These are phyloP conservation scores for Eurytoma californica DNA, from an alignment of 2,888 invertebrate genomes.

Conservation along the genomic window DNA sequence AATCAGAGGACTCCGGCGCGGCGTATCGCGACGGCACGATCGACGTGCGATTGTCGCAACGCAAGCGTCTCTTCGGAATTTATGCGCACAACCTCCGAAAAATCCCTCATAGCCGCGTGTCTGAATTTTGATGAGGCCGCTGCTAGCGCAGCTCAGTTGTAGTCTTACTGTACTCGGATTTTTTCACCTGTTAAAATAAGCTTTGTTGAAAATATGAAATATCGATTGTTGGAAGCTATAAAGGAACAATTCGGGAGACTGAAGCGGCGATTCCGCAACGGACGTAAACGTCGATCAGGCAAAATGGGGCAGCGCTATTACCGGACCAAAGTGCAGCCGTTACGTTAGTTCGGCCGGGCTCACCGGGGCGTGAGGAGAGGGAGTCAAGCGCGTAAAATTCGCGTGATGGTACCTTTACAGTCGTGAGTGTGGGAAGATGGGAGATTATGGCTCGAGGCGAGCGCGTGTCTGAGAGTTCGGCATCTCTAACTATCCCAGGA, in stretches of 20 bases:
- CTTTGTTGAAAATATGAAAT: too few species aligned
- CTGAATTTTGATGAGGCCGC: constrained; percentile 3
- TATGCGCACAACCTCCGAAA: neutral
- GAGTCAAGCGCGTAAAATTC: neutral
- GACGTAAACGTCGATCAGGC: neutral
- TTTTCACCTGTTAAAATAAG: too few species aligned
- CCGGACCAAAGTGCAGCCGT: constrained; percentile 5
- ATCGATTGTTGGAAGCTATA: too few species aligned
- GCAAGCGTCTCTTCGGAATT: neutral
- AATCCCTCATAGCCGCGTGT: neutral
- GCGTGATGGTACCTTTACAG: constrained; percentile 36
- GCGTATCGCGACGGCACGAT: constrained; percentile 11
- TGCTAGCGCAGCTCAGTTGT: too few species aligned
- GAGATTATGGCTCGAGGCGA: neutral
- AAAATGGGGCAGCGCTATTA: constrained; percentile 15
- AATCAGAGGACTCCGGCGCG: constrained; percentile 31
- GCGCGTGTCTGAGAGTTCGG: constrained; percentile 25
- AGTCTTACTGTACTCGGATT: too few species aligned
- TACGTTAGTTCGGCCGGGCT: neutral
- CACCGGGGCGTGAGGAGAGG: neutral
- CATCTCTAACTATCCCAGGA: constrained; percentile 35
- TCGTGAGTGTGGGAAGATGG: constrained; percentile 36
- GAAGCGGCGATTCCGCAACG: too few species aligned
- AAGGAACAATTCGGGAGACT: too few species aligned
- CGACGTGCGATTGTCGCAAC: constrained; percentile 21